Evolutionary conservation across 92 coral and sea anemone genomes (phyloP), one percentile per base, ranked within the genome.

Genomic region (Umimayanthus chanpuru): DNA sequence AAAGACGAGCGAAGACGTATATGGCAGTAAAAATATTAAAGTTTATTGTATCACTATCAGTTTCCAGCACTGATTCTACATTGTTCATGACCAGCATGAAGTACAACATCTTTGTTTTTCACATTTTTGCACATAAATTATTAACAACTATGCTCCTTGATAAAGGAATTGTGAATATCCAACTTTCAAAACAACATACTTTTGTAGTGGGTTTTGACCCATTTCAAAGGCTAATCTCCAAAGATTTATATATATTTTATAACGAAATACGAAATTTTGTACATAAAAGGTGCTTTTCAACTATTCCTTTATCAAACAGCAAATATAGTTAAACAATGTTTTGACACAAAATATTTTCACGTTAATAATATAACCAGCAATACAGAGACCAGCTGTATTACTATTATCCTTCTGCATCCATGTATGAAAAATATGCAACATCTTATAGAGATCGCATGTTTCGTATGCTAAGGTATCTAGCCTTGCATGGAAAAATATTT

Each of bases 51-150:
- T 78, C 81, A 92, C 85, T 76, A 70, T 89, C 94, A 93, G 96
- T 93, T 93, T 77, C 98, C 98, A 67, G 98, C 98, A 92, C 98
- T 93, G 94, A 88, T 74, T 72, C 87, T 91, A 87, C 94, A 91
- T 86, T 89, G 91, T 88, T 92, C 94, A 93, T 90, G 92, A 73
- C 98, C 98, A 95, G 98, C 98, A 93, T 95, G 98, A 95, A 95
- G 89, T 91, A 79, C 55, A 86, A 75, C 15, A 86, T 77, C 82
- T 36, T 53, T 56, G 82, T 68, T 86, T 74, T 88, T 53, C 77
- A 89, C 81, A 80, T 76, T 89, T 86, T 80, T 76, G 84, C 73
- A 89, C 88, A 92, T 89, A 85, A 89, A 72, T 82, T 78, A 90
- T 85, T 90, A 89, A 81, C 77, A 86, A 83, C 86, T 43, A 86